Evolutionary conservation across 2,888 invertebrate species (phyloP), one percentile per base, ranked within the genome.

Genomic region (Palloptera scutellata): DNA sequence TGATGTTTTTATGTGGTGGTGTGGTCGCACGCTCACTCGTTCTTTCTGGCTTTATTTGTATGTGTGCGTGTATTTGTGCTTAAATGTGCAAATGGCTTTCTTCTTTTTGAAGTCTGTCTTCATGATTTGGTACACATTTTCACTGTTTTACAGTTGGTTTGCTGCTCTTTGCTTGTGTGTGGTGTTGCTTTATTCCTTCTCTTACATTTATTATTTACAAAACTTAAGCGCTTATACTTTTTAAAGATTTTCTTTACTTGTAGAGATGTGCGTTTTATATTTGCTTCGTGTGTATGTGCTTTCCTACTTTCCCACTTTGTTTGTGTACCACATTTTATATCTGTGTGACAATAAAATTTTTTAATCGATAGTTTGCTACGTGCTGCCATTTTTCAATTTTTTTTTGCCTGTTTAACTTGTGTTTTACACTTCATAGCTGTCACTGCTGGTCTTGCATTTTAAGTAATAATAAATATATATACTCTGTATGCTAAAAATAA

Each of bases 281-380:
- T n/a, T 67, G n/a, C 61, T 45, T 61, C 58, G 58, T 67, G 59
- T 67, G 61, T 42, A 54, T 57, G 66, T 53, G 64, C 20, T 61
- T 54, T 55, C 43, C 20, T 51, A 72, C 71, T 72, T 70, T 72
- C 69, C 70, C 68, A 65, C 73, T 74, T 77, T 69, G 17, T 55
- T 60, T 70, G 61, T 61, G 30, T 30, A 30, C 6, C 30, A 30
- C 30, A 60, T 65, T 55, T 65, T 55, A 42, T 53, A 53, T 65
- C 40, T 67, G 42, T 51, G 52, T 58, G 52, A 65, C 64, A 61
- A 68, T 65, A 58, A 55, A 61, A 61, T 60, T 67, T 70, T 72
- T 72, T 69, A 73, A 75, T 77, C 77, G 75, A 78, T 78, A 74
- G 78, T 74, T 75, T 74, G 69, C 67, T 74, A 65, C 64, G 65